These are phyloP conservation scores for Micromesistius poutassou DNA, from an alignment of 2,797 vertebrate species.

Conservation along the genomic window DNA sequence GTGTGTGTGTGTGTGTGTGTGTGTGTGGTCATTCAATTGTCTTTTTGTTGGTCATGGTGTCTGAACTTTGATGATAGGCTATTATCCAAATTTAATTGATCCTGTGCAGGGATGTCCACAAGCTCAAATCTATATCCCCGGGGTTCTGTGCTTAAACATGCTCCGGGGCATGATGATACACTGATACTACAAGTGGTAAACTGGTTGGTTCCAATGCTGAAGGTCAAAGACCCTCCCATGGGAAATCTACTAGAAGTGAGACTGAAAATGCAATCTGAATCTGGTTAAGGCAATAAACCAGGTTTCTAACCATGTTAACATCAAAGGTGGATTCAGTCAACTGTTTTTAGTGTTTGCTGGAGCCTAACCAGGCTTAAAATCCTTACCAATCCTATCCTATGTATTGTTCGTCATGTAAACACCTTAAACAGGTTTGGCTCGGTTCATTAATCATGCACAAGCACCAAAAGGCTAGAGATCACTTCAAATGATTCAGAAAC, in stretches of 20 bases:
- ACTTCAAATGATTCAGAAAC: background rate
- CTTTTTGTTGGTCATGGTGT: slow-evolving; percentile 47
- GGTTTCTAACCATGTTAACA: background rate
- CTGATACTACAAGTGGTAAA: background rate
- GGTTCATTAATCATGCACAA: background rate
- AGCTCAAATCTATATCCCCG: slow-evolving; percentile 43
- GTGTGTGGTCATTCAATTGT: slow-evolving; percentile 9
- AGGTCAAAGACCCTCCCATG: background rate
- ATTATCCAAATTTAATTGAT: slow-evolving; percentile 70
- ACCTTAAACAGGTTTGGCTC: background rate
- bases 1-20: slow-evolving; percentile 36
- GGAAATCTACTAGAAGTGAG: background rate
- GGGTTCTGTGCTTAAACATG: slow-evolving; percentile 26
- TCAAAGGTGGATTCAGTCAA: too few relatives aligned
- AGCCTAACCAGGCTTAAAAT: background rate
- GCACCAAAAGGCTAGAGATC: background rate
- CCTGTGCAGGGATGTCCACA: slow-evolving; percentile 49
- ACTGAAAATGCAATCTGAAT: background rate
- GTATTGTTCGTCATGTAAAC: background rate
- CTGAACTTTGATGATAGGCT: slow-evolving; percentile 49
- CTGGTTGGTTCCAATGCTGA: background rate
- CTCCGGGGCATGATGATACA: slow-evolving; percentile 19
- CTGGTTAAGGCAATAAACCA: background rate
- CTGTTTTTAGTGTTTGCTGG: background rate
- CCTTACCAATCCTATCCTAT: background rate